A percentile compares a stretch with the other conserved stretches of the same genome.
phyloP scores from a whole-genome alignment of 2,113 vertebrate species.

The Scytalopus superciliaris region DNA sequence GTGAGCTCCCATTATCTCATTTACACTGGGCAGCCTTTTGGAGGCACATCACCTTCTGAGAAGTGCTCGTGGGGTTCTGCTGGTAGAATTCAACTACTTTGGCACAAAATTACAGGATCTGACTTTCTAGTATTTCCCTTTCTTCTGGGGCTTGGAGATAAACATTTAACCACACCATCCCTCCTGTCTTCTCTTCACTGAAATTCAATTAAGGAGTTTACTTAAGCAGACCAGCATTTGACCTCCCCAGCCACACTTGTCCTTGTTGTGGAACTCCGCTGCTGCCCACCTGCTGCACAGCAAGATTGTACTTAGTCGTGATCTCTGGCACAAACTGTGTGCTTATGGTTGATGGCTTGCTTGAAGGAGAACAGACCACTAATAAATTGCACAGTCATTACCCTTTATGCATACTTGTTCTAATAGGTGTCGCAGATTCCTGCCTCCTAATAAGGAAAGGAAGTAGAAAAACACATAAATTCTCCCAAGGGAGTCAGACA shows the following conservation, averaged over 20 bases:
- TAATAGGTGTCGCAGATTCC: constrained; percentile 82
- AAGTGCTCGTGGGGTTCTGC: neutral
- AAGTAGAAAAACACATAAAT: constrained; percentile 85
- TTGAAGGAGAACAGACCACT: constrained; percentile 82
- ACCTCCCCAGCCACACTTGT: neutral
- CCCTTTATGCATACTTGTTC: constrained; percentile 82
- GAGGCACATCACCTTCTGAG: neutral
- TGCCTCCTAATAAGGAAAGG: constrained; percentile 86
- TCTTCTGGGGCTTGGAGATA: neutral
- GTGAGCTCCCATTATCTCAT: neutral
- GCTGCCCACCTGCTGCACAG: constrained; percentile 55
- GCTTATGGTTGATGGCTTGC: constrained; percentile 49
- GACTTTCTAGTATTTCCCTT: neutral
- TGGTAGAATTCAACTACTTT: neutral
- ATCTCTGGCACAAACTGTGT: constrained; percentile 8
- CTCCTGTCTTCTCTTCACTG: neutral
- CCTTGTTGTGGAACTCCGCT: neutral
- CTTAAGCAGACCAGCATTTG: constrained; percentile 1
- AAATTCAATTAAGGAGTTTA: neutral
- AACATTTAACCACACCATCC: neutral
- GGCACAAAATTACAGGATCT: neutral
- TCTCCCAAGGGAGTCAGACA: constrained; percentile 79
- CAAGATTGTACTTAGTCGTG: neutral
- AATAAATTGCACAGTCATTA: constrained; percentile 81
- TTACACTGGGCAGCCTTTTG: neutral